A percentile compares a stretch with the other conserved stretches of the same genome.
These are phyloP conservation scores for Percina caprodes DNA, from an alignment of 2,113 vertebrate genomes.

Conservation along the genomic window DNA sequence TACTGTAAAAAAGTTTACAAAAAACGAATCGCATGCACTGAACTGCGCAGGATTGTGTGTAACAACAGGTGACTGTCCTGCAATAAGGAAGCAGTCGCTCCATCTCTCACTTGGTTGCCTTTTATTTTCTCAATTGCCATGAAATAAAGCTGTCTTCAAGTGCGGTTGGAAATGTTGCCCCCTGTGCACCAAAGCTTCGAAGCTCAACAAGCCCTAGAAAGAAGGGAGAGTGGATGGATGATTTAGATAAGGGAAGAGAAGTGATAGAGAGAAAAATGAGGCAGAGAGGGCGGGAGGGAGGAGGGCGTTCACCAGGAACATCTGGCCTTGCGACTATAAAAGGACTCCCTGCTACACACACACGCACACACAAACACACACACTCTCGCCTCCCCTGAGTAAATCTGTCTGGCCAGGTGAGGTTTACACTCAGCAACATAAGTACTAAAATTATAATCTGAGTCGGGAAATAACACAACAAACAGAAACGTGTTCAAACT, in stretches of 20 bases:
- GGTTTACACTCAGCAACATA: constrained; percentile 2
- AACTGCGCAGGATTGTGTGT: too few species aligned
- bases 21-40: too few species aligned
- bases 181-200: too few species aligned
- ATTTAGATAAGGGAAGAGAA: constrained; percentile 19
- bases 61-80: too few species aligned
- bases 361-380: too few species aligned
- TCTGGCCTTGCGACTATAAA: constrained; percentile 49
- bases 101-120: too few species aligned
- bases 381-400: not conserved
- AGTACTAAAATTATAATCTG: not conserved
- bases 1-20: too few species aligned
- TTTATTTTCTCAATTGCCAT: too few species aligned
- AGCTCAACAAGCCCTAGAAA: not conserved
- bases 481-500: not conserved
- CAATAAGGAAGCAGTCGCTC: too few species aligned
- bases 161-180: too few species aligned
- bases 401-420: constrained; percentile 43
- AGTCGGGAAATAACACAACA: not conserved
- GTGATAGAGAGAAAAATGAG: not conserved
- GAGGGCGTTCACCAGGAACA: constrained; percentile 42
- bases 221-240: constrained; percentile 3
- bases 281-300: not conserved
- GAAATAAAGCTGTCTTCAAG: too few species aligned
- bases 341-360: constrained; percentile 27